Percentiles rank a stretch among this genome's conserved stretches.
Evolutionary conservation across 2,113 vertebrate genomes (phyloP).

Genomic region (Nibea albiflora): DNA sequence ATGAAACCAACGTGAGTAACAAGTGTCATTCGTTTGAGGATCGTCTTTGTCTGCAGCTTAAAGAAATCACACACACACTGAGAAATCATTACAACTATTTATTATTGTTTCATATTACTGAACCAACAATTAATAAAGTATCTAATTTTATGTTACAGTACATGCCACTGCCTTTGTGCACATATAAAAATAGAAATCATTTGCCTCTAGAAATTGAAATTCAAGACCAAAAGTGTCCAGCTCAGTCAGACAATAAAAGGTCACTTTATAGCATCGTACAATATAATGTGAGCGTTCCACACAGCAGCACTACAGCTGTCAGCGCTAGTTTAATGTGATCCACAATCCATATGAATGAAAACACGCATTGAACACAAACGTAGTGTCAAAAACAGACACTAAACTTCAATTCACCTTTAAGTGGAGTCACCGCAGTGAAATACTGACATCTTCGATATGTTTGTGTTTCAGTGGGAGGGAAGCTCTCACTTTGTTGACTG

Average conservation of each 20-base stretch:
- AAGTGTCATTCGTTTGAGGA: not conserved
- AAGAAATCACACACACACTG: not conserved
- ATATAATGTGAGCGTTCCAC: slow-evolving; percentile 60
- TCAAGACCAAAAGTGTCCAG: slow-evolving; percentile 71
- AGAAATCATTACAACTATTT: slow-evolving; percentile 53
- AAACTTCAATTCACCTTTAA: slow-evolving; percentile 11
- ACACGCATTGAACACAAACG: slow-evolving; percentile 8
- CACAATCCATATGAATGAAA: slow-evolving; percentile 41
- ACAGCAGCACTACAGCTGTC: slow-evolving; percentile 45
- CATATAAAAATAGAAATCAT: slow-evolving; percentile 84
- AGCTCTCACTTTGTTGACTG: slow-evolving; percentile 1
- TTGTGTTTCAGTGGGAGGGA: slow-evolving; percentile 5
- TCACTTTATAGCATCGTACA: slow-evolving; percentile 69
- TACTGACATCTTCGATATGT: slow-evolving; percentile 1
- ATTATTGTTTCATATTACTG: slow-evolving; percentile 57
- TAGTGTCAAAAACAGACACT: slow-evolving; percentile 22
- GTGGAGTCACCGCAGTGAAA: slow-evolving; percentile 24
- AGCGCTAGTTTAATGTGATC: slow-evolving; percentile 31
- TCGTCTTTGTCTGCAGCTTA: not conserved
- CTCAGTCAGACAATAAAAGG: slow-evolving; percentile 72
- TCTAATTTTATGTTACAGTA: slow-evolving; percentile 53
- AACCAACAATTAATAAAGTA: slow-evolving; percentile 55
- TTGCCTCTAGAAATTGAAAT: slow-evolving; percentile 73
- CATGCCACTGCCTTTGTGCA: slow-evolving; percentile 65
- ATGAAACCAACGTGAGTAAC: not conserved